phyloP scores from a whole-genome alignment of 1,140 invertebrate genomes.

The Nymphalis io region DNA sequence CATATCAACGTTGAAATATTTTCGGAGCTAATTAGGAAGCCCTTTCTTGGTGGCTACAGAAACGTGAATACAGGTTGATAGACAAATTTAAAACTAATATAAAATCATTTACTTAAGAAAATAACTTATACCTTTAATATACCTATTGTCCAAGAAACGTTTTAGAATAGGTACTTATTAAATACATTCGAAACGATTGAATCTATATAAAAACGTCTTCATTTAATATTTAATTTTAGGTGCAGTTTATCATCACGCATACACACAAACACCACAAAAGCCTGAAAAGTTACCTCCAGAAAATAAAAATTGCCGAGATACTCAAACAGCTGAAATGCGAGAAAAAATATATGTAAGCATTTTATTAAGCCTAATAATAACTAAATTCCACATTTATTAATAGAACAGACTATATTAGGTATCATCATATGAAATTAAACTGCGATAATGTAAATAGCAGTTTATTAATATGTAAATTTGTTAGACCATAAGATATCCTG shows the following conservation, averaged over 20 bases:
- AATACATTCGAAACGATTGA: too few relatives aligned
- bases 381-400: not conserved
- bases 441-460: too few relatives aligned
- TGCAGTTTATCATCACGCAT: constrained; percentile 83
- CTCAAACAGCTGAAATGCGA: constrained; percentile 81
- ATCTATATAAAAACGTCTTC: too few relatives aligned
- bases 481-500: too few relatives aligned
- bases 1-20: constrained; percentile 83
- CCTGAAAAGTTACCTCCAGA: constrained; percentile 75
- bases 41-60: constrained; percentile 84
- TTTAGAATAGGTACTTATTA: too few relatives aligned
- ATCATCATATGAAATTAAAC: not conserved
- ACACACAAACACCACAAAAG: constrained; percentile 83
- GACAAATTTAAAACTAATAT: not conserved
- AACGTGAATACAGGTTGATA: constrained; percentile 78
- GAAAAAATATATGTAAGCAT: constrained; percentile 59
- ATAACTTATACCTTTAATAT: too few relatives aligned
- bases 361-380: not conserved
- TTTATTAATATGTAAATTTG: too few relatives aligned
- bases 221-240: constrained; percentile 47
- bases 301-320: constrained; percentile 80
- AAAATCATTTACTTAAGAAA: too few relatives aligned
- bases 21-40: constrained; percentile 81
- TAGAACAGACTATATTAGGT: not conserved
- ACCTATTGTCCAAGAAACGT: too few relatives aligned